Percentiles rank a stretch among this genome's conserved stretches.
Evolutionary conservation across 2,113 vertebrate genomes (phyloP).

Genomic region (Zingel zingel): DNA sequence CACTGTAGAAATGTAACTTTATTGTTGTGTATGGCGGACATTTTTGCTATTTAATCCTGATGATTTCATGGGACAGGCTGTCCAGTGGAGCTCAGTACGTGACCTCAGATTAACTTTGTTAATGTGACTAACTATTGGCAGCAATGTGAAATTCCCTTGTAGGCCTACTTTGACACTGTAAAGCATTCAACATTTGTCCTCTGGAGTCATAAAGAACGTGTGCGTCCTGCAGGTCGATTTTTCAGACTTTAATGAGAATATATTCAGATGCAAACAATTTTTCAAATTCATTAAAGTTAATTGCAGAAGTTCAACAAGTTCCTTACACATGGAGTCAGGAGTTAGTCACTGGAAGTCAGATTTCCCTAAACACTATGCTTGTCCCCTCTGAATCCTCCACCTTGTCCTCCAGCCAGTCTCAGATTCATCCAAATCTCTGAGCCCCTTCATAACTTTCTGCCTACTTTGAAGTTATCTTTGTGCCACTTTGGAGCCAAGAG

Average conservation of each 20-base stretch:
- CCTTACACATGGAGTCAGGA: neutral
- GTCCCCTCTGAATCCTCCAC: slow-evolving; percentile 21
- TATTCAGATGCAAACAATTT: neutral
- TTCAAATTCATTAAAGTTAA: neutral
- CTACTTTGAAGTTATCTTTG: slow-evolving; percentile 61
- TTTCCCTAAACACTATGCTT: neutral
- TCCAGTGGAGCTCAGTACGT: neutral
- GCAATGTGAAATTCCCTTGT: neutral
- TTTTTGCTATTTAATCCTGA: neutral
- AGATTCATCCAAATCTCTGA: slow-evolving; percentile 48
- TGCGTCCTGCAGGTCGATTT: neutral
- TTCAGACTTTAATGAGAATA: neutral
- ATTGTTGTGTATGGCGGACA: neutral
- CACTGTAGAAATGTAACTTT: neutral
- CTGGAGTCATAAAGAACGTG: neutral
- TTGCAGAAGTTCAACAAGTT: slow-evolving; percentile 1
- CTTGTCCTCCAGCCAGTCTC: slow-evolving; percentile 17
- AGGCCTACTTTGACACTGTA: neutral
- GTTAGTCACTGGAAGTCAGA: slow-evolving; percentile 26
- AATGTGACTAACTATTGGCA: neutral
- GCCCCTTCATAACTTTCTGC: slow-evolving; percentile 63
- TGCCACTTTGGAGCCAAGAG: slow-evolving; percentile 57
- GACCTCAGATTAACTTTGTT: neutral
- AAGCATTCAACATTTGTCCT: neutral
- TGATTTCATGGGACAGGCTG: neutral